A percentile compares a stretch with the other conserved stretches of the same genome.
Conservation (phyloP, 1,140 invertebrate species). For the Camponotus vicinus region DNA sequence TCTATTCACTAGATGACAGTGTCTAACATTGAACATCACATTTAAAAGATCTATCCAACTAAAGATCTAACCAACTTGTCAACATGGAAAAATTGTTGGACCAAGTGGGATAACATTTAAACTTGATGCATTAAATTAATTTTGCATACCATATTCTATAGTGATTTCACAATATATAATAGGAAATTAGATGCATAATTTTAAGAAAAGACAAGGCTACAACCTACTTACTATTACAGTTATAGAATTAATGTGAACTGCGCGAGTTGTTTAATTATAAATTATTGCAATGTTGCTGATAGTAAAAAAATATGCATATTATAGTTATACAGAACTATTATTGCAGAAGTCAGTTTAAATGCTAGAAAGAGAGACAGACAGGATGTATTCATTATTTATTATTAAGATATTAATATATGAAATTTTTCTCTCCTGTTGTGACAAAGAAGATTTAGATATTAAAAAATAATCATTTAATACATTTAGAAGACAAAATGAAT, state of each 20-base stretch:
- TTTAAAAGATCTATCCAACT: conserved; percentile 15
- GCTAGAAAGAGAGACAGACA: conserved; percentile 1
- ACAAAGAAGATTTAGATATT: conserved; percentile 22
- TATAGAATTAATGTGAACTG: conserved; percentile 62
- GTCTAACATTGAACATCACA: conserved; percentile 73
- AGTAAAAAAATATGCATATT: conserved; percentile 58
- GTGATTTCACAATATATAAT: conserved; percentile 57
- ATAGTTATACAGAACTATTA: conserved; percentile 49
- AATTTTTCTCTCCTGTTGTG: conserved; percentile 41
- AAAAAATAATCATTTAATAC: conserved; percentile 20
- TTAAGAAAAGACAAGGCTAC: conserved; percentile 70
- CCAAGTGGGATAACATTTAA: conserved; percentile 67
- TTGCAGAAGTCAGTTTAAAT: background rate
- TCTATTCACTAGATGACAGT: conserved; percentile 79
- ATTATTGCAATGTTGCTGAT: conserved; percentile 72
- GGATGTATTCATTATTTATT: conserved; percentile 44
- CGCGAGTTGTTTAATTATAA: conserved; percentile 68
- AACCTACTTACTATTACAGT: conserved; percentile 71
- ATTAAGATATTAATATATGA: conserved; percentile 39
- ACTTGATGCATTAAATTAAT: conserved; percentile 65
- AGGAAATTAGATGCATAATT: conserved; percentile 68
- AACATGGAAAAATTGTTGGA: conserved; percentile 66
- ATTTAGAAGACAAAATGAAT: conserved; percentile 27
- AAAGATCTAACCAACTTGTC: conserved; percentile 61
- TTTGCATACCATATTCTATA: conserved; percentile 60